These are phyloP conservation scores for Hepsetus odoe DNA, from an alignment of 2,113 vertebrate species.

Conservation along the genomic window DNA sequence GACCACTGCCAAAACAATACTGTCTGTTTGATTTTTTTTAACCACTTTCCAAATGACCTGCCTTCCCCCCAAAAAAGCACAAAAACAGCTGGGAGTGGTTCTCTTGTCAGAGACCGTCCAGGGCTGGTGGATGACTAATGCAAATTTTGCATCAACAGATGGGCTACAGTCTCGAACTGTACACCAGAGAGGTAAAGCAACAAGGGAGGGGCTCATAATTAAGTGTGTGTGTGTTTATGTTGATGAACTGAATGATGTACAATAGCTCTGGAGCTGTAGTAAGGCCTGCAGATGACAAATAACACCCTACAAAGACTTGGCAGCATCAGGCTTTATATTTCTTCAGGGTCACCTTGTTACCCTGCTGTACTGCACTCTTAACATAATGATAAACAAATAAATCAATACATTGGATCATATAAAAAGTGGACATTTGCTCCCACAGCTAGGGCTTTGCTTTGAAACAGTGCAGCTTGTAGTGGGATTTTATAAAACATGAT, in stretches of 20 bases:
- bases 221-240: neutral
- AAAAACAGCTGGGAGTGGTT: neutral
- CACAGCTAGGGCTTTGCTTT: conserved; percentile 5
- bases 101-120: neutral
- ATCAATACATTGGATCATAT: conserved; percentile 30
- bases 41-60: too few relatives aligned
- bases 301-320: conserved; percentile 53
- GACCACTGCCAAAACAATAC: too few relatives aligned
- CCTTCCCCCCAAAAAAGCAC: too few relatives aligned
- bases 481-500: conserved; percentile 6
- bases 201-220: neutral
- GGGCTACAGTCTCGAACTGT: neutral
- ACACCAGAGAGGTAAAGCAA: neutral
- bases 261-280: conserved; percentile 53
- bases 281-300: conserved; percentile 55
- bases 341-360: conserved; percentile 59
- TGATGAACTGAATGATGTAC: conserved; percentile 45
- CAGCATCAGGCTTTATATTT: conserved; percentile 55
- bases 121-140: neutral
- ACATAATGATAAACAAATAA: conserved; percentile 52
- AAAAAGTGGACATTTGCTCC: conserved; percentile 10
- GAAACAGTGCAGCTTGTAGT: neutral
- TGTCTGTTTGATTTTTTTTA: too few relatives aligned
- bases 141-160: neutral
- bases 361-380: conserved; percentile 38